Evolutionary conservation across 2,888 invertebrate genomes (phyloP).

Genomic region (Ectemnius cavifrons): DNA sequence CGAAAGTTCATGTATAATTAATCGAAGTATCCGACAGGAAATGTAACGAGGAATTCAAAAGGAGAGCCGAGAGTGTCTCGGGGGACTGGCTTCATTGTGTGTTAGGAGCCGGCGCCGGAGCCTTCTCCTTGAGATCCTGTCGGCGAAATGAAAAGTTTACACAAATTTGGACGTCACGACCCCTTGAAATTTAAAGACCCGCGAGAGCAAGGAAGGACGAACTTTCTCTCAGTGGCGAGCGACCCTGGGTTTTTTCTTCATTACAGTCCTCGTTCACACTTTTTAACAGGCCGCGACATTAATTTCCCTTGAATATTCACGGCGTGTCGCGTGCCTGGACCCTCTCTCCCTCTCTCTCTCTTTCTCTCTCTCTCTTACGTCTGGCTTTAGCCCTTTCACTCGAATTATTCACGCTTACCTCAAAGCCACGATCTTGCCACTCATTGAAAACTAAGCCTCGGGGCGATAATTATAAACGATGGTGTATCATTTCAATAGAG

Average conservation of each 20-base stretch:
- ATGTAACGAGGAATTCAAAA: too few relatives aligned
- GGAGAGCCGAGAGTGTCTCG: background rate
- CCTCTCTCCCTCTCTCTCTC: background rate
- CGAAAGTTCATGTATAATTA: background rate
- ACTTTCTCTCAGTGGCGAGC: background rate
- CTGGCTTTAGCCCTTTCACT: too few relatives aligned
- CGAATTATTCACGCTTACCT: too few relatives aligned
- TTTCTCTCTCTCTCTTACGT: background rate
- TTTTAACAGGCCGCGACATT: background rate
- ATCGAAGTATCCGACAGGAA: too few relatives aligned
- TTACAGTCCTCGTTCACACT: slow-evolving; percentile 7
- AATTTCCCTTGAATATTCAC: slow-evolving; percentile 1
- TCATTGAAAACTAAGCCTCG: too few relatives aligned
- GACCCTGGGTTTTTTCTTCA: background rate
- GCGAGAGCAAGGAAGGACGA: background rate
- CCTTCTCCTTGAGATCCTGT: background rate
- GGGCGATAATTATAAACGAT: too few relatives aligned
- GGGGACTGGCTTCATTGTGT: background rate
- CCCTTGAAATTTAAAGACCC: slow-evolving; percentile 4
- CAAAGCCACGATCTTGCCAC: too few relatives aligned
- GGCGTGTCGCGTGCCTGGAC: background rate
- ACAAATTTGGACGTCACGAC: background rate
- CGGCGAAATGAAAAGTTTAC: slow-evolving; percentile 4
- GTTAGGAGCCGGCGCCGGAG: background rate
- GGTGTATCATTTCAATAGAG: too few relatives aligned